phyloP scores from a whole-genome alignment of 2,797 vertebrate species.

The Australoheros facetus region DNA sequence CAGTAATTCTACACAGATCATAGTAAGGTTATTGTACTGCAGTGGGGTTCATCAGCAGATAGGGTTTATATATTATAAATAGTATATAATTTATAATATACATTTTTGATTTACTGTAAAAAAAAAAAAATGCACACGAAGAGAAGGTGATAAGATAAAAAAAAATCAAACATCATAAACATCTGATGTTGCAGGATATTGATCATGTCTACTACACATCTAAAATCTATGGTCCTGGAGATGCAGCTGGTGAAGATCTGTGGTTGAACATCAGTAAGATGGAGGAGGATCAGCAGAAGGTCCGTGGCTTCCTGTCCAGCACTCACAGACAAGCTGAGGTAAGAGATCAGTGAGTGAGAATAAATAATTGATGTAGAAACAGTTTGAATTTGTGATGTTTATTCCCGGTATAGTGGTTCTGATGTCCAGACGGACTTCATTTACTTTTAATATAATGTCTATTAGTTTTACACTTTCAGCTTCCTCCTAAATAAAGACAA shows the following conservation, averaged over 20 bases:
- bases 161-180: neutral
- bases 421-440: neutral
- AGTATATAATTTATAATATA: neutral
- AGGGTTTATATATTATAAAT: rapidly evolving
- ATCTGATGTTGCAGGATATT: constrained; percentile 73
- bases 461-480: neutral
- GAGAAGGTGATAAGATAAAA: neutral
- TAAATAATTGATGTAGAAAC: neutral
- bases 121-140: neutral
- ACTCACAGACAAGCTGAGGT: constrained; percentile 90
- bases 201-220: constrained; percentile 95
- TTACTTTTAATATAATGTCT: neutral
- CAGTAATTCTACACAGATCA: constrained; percentile 65
- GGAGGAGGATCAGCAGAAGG: constrained; percentile 86
- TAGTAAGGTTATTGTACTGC: constrained; percentile 49
- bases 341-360: constrained; percentile 8
- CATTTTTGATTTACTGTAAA: neutral
- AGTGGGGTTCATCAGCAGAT: neutral
- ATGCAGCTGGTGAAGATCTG: constrained; percentile 82
- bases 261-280: constrained; percentile 90
- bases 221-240: constrained; percentile 85
- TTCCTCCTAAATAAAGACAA: neutral
- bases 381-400: neutral
- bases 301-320: constrained; percentile 88
- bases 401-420: neutral